A percentile compares a stretch with the other conserved stretches of the same genome.
These are phyloP conservation scores for Xanthostigma xanthostigma DNA, from an alignment of 2,888 invertebrate species.

Conservation along the genomic window DNA sequence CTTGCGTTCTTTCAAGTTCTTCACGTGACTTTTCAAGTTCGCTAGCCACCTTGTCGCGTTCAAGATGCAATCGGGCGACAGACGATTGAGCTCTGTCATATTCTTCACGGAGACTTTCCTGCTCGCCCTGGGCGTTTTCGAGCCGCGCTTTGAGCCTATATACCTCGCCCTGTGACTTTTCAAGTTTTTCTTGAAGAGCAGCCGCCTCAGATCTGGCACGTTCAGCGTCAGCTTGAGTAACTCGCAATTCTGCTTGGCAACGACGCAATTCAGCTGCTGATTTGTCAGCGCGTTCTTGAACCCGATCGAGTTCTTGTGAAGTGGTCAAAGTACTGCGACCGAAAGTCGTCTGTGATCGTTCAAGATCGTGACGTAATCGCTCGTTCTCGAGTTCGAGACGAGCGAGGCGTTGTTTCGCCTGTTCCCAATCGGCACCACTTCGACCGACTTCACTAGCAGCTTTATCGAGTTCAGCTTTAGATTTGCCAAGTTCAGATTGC, in stretches of 20 bases:
- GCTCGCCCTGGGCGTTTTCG: constrained; percentile 90
- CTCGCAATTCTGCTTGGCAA: constrained; percentile 78
- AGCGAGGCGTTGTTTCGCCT: constrained; percentile 66
- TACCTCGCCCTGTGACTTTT: constrained; percentile 89
- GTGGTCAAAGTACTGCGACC: constrained; percentile 70
- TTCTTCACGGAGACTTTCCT: constrained; percentile 83
- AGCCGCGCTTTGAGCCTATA: constrained; percentile 85
- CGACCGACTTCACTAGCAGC: constrained; percentile 79
- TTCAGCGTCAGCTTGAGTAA: constrained; percentile 83
- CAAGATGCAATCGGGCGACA: constrained; percentile 71
- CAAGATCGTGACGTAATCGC: constrained; percentile 69
- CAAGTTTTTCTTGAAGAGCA: constrained; percentile 78
- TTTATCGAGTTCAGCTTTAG: constrained; percentile 86
- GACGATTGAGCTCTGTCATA: constrained; percentile 75
- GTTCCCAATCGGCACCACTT: constrained; percentile 80
- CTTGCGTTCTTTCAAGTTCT: constrained; percentile 77
- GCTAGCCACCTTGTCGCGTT: constrained; percentile 71
- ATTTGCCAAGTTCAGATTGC: constrained; percentile 85
- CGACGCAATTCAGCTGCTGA: constrained; percentile 68
- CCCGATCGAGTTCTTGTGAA: constrained; percentile 67
- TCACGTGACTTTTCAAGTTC: constrained; percentile 78
- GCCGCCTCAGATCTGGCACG: constrained; percentile 70
- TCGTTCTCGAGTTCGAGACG: constrained; percentile 83
- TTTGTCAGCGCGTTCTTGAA: constrained; percentile 77
- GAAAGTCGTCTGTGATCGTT: constrained; percentile 69